A percentile compares a stretch with the other conserved stretches of the same genome.
Conservation (phyloP, 2,888 invertebrate species). For the Parnassius smintheus region DNA sequence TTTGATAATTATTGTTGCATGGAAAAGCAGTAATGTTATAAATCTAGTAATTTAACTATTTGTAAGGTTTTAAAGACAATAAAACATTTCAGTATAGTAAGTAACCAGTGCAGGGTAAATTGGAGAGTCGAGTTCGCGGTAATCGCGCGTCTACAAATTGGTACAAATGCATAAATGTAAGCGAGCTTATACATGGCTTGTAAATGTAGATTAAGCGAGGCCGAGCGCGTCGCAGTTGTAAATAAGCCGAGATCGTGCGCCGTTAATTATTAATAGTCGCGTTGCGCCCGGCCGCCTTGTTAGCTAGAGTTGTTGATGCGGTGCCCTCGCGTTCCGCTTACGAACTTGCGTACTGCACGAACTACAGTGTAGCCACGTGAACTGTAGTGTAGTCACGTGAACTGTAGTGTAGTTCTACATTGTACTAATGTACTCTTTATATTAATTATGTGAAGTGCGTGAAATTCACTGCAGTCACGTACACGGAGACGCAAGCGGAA, state of each 20-base stretch:
- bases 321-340: slow-evolving; percentile 53
- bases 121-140: slow-evolving; percentile 39
- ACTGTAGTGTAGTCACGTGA: slow-evolving; percentile 44
- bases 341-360: not conserved
- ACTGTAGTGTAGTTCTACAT: too few relatives aligned
- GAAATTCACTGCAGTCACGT: slow-evolving; percentile 46
- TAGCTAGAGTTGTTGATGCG: slow-evolving; percentile 55
- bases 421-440: too few relatives aligned
- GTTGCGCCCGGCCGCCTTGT: slow-evolving; percentile 39
- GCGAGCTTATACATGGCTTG: slow-evolving; percentile 35
- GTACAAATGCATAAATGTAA: slow-evolving; percentile 73
- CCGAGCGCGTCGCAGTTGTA: slow-evolving; percentile 36
- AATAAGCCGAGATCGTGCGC: slow-evolving; percentile 33
- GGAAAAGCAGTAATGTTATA: slow-evolving; percentile 6
- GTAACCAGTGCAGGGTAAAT: slow-evolving; percentile 13
- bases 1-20: slow-evolving; percentile 12
- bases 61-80: slow-evolving; percentile 2
- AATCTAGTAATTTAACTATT: slow-evolving; percentile 12
- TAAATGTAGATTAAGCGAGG: slow-evolving; percentile 36
- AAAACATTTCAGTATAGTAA: slow-evolving; percentile 19
- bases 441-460: not conserved
- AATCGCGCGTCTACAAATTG: slow-evolving; percentile 59
- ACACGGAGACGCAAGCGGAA: not conserved
- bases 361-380: not conserved
- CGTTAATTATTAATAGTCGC: slow-evolving; percentile 34